Evolutionary conservation across 2,113 vertebrate species (phyloP), one percentile per base, ranked within the genome.

Genomic region (Myanophis thanlyinensis): DNA sequence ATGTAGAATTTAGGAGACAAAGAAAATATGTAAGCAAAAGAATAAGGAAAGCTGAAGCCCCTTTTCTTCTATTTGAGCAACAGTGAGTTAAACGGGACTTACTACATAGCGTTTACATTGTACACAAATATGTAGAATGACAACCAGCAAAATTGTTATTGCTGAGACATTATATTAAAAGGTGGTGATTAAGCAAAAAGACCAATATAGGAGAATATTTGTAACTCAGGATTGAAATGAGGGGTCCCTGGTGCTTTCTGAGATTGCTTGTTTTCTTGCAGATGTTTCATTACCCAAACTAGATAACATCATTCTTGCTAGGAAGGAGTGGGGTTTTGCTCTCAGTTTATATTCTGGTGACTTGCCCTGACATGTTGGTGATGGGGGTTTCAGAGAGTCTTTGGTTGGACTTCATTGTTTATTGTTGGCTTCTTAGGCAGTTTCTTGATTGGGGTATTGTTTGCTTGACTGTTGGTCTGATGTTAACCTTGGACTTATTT

Each of bases 1-100:
- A 96, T 94, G 48, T 25, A 94, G 47, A 90, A 96, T 80, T 94
- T 93, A 95, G 88, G 84, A 91, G 84, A 93, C 92, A 93, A 95
- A 93, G 40, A 49, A 85, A 93, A 94, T 62, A 13, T 3, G 94
- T 94, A 87, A 93, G 48, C 84, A 92, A 93, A 95, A 10, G 53
- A 95, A 94, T 0, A 40, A 53, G 52, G 91, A 94, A 94, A 62
- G 1, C 6, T 59, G 53, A 93, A 85, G 53, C 9, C 49, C 62
- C 18, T 93, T 92, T 92, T 47, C 62, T 54, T 51, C 46, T 22
- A 48, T 46, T 12, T 56, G 18, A 86, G 15, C 15, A 11, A 13
- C 40, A 49, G 23, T 89, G 53, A 85, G 30, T 62, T 89, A 80
- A 90, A 30, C 23, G 25, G 73, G 53, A 62, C 10, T 46, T 92